These are phyloP conservation scores for Lepidurus apus DNA, from an alignment of 1,140 invertebrate genomes.

Conservation along the genomic window DNA sequence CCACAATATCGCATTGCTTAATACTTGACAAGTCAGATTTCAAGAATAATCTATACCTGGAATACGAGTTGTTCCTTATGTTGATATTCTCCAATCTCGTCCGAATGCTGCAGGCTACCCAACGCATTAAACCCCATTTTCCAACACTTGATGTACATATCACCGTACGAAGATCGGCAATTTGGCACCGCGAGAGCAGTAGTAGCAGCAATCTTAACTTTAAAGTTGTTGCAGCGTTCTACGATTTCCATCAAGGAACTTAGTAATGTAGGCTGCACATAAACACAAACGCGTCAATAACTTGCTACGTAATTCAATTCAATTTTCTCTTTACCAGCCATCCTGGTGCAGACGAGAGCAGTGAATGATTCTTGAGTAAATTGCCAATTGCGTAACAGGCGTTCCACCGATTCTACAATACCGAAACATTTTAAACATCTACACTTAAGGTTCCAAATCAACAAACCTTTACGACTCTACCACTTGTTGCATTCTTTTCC, in stretches of 20 bases:
- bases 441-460: slow-evolving; percentile 27
- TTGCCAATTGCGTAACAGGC: slow-evolving; percentile 79
- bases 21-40: slow-evolving; percentile 2
- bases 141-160: slow-evolving; percentile 59
- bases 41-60: slow-evolving; percentile 46
- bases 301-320: slow-evolving; percentile 53
- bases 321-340: slow-evolving; percentile 45
- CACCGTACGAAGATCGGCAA: slow-evolving; percentile 54
- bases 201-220: slow-evolving; percentile 75
- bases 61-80: slow-evolving; percentile 69
- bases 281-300: slow-evolving; percentile 32
- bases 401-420: slow-evolving; percentile 66
- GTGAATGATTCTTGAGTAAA: slow-evolving; percentile 58
- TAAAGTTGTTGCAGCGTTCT: slow-evolving; percentile 56
- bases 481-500: slow-evolving; percentile 58
- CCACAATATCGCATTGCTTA: slow-evolving; percentile 36
- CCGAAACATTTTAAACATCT: slow-evolving; percentile 45
- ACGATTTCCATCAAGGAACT: slow-evolving; percentile 50
- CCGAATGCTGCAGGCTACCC: slow-evolving; percentile 58
- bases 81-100: slow-evolving; percentile 70
- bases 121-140: slow-evolving; percentile 60
- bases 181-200: slow-evolving; percentile 60
- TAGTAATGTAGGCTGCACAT: slow-evolving; percentile 50
- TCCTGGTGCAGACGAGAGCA: slow-evolving; percentile 43
- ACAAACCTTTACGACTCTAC: slow-evolving; percentile 68